Evolutionary conservation across 2,797 vertebrate species (phyloP).

Genomic region (Pangasius mekongensis): DNA sequence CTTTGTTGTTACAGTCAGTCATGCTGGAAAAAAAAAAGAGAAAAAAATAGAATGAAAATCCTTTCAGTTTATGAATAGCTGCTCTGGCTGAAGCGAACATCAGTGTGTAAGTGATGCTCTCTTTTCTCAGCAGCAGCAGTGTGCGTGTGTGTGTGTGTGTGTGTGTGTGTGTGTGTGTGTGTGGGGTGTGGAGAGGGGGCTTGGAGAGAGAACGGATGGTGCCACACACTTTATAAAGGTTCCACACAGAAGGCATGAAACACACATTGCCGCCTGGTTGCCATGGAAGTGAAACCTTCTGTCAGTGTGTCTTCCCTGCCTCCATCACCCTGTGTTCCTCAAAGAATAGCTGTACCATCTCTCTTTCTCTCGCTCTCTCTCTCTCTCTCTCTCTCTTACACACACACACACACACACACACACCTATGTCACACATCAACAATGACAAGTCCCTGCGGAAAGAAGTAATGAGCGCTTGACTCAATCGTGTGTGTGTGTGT

Average conservation of each 20-base stretch:
- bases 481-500: constrained; percentile 11
- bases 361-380: background rate
- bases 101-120: constrained; percentile 44
- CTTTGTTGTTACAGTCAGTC: constrained; percentile 15
- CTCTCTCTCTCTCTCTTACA: background rate
- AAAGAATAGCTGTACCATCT: constrained; percentile 54
- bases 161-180: constrained; percentile 6
- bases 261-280: constrained; percentile 59
- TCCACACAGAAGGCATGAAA: constrained; percentile 60
- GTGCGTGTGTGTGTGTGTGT: constrained; percentile 19
- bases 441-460: constrained; percentile 39
- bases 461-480: constrained; percentile 34
- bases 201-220: constrained; percentile 45
- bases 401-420: constrained; percentile 37
- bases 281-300: constrained; percentile 64
- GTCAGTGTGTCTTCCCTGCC: constrained; percentile 60
- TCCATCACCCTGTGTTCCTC: constrained; percentile 59
- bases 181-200: background rate
- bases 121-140: constrained; percentile 36
- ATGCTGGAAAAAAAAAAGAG: background rate
- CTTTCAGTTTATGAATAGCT: constrained; percentile 11
- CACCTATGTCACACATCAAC: constrained; percentile 33
- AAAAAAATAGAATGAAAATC: background rate
- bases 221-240: constrained; percentile 51
- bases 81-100: constrained; percentile 32